Evolutionary conservation across 1,140 invertebrate species (phyloP).

Genomic region (Sitophilus oryzae): DNA sequence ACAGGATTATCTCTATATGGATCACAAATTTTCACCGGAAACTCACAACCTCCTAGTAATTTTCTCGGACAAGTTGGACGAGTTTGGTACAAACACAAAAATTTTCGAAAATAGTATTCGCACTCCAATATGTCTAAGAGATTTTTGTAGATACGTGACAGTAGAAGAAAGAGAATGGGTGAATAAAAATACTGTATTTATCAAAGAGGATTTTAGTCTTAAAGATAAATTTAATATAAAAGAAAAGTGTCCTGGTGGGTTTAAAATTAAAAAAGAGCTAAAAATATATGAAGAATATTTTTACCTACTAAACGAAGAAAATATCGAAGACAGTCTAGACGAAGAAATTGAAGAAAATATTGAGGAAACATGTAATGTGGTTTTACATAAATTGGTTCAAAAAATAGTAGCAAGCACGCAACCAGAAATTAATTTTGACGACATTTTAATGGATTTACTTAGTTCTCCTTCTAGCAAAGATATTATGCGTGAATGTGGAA

Average conservation of each 20-base stretch:
- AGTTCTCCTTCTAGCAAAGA: conserved; percentile 15
- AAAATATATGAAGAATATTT: conserved; percentile 28
- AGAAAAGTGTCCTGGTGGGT: conserved; percentile 22
- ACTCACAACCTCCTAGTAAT: conserved; percentile 25
- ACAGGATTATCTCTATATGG: conserved; percentile 14
- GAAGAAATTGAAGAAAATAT: background rate
- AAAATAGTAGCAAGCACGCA: no score
- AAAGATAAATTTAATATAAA: conserved; percentile 1
- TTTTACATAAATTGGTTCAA: no score
- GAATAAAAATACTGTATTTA: conserved; percentile 11
- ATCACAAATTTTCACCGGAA: conserved; percentile 24
- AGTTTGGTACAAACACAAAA: conserved; percentile 28
- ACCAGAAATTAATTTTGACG: conserved; percentile 11
- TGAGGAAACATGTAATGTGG: background rate
- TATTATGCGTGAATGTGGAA: conserved; percentile 13
- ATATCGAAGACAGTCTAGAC: background rate
- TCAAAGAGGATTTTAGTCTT: conserved; percentile 6
- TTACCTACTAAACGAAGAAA: conserved; percentile 17
- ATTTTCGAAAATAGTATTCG: conserved; percentile 17
- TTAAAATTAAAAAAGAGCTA: conserved; percentile 14
- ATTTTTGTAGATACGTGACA: conserved; percentile 29
- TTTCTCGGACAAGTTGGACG: conserved; percentile 27
- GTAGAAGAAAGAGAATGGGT: conserved; percentile 25
- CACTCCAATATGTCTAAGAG: conserved; percentile 30
- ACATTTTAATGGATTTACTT: conserved; percentile 18